Base-by-base conservation (phyloP, 2,888 invertebrate genomes). In the Sycophila texana region DNA sequence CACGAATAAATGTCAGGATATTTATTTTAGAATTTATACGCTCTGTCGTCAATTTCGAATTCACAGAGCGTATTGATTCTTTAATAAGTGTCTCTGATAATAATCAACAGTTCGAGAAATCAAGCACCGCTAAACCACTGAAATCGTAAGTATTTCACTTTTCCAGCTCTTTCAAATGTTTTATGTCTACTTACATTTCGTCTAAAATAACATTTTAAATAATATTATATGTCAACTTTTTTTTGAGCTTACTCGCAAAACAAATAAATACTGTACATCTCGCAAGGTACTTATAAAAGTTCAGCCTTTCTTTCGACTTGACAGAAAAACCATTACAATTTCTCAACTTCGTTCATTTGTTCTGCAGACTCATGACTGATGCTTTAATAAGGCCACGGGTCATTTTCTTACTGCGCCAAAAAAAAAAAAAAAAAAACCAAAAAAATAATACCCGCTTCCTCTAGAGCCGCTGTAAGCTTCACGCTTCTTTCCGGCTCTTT, bases 1-100 rank as follows among this genome's bases (percentile, higher is more conserved):
- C 39, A 39, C 10, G 39, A 39, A 39, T 39, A 18, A 72, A 47
- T 87, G 87, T 88, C 87, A 85, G 83, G 88, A 88, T 89, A 90
- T 91, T 90, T 88, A 91, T 90, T 91, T 91, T 91, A 91, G 91
- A 91, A 91, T 91, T 91, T 91, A 91, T 91, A 91, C 91, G 91
- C 91, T 91, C 91, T 91, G 91, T 90, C 90, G 91, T 91, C 89
- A 87, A 82, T 84, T 87, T 86, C 82, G 86, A 90, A 90, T 88
- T 91, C 91, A 91, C 91, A 91, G 91, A 91, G 90, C 91, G 90
- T 91, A 91, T 90, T 86, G 91, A 91, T 91, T 91, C 91, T 91
- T 90, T 88, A 89, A 91, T 91, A 89, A 89, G 89, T 90, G 87
- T 84, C 88, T 85, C 84, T 78, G 86, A 87, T 86, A 84, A 86